phyloP scores from a whole-genome alignment of 2,888 invertebrate species.

The Lasioglossum lativentre region DNA sequence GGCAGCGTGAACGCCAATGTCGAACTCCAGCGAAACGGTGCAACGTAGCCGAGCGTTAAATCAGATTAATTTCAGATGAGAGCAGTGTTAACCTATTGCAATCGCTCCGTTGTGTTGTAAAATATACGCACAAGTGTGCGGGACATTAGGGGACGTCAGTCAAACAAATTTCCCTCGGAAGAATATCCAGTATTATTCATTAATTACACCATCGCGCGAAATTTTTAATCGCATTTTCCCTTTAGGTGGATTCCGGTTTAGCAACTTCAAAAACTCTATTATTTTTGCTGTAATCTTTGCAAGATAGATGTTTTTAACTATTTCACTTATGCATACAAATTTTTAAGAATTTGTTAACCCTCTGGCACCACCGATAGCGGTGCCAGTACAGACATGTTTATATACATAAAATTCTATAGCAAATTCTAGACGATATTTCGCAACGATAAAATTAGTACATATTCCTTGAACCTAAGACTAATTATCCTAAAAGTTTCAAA shows the following conservation, averaged over 20 bases:
- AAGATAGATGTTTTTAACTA: neutral
- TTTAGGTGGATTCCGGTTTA: neutral
- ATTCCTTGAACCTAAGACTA: neutral
- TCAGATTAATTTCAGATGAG: slow-evolving; percentile 44
- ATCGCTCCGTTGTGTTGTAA: neutral
- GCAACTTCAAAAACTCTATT: neutral
- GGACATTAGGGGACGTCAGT: neutral
- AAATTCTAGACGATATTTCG: neutral
- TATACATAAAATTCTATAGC: neutral
- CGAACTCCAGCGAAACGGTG: slow-evolving; percentile 7
- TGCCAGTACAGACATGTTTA: neutral
- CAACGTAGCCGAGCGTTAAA: slow-evolving; percentile 30
- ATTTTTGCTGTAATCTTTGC: neutral
- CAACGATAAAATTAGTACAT: neutral
- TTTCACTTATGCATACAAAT: neutral
- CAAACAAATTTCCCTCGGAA: neutral
- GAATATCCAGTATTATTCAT: neutral
- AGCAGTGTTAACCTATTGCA: slow-evolving; percentile 27
- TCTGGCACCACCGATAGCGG: neutral
- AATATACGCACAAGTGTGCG: neutral
- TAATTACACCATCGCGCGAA: neutral
- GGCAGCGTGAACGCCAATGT: slow-evolving; percentile 10
- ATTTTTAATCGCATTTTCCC: neutral
- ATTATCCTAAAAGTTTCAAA: neutral
- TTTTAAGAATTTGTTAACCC: neutral